Base-by-base conservation (phyloP, 1,140 invertebrate genomes). In the Pseudobourletiella spinata region DNA sequence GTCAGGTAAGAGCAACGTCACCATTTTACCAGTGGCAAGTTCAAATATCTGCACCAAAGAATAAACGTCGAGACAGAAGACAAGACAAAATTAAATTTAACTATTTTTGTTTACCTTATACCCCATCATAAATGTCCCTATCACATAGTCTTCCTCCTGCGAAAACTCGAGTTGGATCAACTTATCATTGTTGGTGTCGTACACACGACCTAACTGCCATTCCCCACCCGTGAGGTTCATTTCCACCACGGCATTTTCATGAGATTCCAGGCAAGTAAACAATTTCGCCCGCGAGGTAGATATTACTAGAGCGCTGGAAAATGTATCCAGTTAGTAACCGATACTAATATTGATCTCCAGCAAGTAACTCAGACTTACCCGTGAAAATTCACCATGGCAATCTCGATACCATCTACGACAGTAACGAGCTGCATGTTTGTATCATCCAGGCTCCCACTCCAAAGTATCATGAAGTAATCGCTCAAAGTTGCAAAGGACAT, bases 1-100 rank as follows among this genome's bases (percentile, higher is more conserved):
- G 67, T 93, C 88, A 0, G 93, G 93, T 22, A 97, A 75, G 32
- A 81, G 79, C 15, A 96, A 74, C 8, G 86, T 83, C 63, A 86
- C 80, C 3, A 84, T 83, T 66, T 73, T 30, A 60, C 73, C 64
- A 60, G 59, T 0, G 50, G 26, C 26, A 78, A 61, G 61, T 78
- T 73, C 73, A 39, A 76, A 80, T 18, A 76, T 67, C 68, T 77
- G 20, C 3, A 60, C 52, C 16, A n/a, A 29, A 39, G n/a, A 39
- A 39, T 39, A 39, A 39, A 39, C n/a, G 8, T 39, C n/a, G n/a
- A 39, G n/a, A 39, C n/a, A 39, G 8, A 39, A 11, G 8, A n/a
- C n/a, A 39, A 39, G n/a, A 39, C 32, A 39, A 39, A 39, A 11
- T 11, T 8, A 39, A 39, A 39, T 39, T 39, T 39, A 39, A 11